Base-by-base conservation (phyloP, 2,113 vertebrate genomes). In the Sinosuthora webbiana region DNA sequence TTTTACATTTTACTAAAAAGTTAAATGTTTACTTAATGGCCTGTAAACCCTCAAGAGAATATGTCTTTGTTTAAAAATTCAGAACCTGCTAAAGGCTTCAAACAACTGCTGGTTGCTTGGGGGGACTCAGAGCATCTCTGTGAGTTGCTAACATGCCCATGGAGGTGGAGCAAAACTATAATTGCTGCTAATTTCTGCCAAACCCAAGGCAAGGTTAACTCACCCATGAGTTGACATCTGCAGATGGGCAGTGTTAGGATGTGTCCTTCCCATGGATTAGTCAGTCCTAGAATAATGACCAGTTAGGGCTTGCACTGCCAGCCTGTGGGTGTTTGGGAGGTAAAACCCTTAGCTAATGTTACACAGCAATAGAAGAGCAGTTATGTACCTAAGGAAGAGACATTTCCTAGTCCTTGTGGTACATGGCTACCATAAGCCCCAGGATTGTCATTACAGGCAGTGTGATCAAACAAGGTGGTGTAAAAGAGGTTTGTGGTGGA, bases 1-100 rank as follows among this genome's bases (percentile, higher is more conserved):
- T 95, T 89, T 78, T 70, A 70, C 83, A 42, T 95, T 93, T 88
- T 81, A 67, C 44, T 83, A 65, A 88, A 85, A 89, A 88, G 76
- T 88, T 70, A 86, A 90, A 83, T 88, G 83, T 81, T 93, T 95
- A 63, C 76, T 84, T 96, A 95, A 92, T 94, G 76, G 83, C 90
- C 50, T 75, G 49, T 91, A 89, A 92, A 75, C 30, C 16, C 90
- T 71, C 68, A 47, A 50, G 90, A 79, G 86, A 81, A 53, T 70
- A 39, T 30, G 17, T 44, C 49, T 87, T 81, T 89, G 53, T 86
- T 94, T 90, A 76, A 96, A 92, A 83, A 84, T 93, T 90, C 83
- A 93, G 64, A 90, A 39, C 80, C 73, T 94, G 33, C 76, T 70
- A 71, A 92, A 93, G 80, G 76, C 83, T 94, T 91, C 53, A 53